Base-by-base conservation (phyloP, 2,888 invertebrate species). In the Ormyrus rosae region DNA sequence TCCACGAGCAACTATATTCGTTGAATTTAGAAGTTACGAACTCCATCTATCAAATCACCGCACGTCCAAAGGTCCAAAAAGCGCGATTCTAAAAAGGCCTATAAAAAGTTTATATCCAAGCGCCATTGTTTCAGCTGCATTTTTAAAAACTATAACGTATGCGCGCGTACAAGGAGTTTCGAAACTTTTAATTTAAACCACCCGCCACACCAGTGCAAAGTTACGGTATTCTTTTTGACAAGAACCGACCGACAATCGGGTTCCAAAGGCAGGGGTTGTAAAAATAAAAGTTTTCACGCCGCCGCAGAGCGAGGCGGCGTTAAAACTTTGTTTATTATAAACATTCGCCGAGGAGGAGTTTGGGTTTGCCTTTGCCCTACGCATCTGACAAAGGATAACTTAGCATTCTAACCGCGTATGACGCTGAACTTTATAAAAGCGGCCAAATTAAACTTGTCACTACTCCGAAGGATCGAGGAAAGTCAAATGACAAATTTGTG, bases 281-380 rank as follows among this genome's bases (percentile, higher is more conserved):
- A 73, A 71, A 64, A 13, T 64, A 73, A 73, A 64, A 73, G 65
- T 65, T 74, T 50, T 19, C 58, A 67, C 45, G 50, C 11, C 6
- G 51, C 9, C 19, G 19, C 34, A 56, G 34, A 34, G 64, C 48
- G 46, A 19, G 11, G 11, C 9, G 50, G 19, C 55, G 74, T 50
- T 65, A 65, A 65, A 74, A 74, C 74, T 74, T 64, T 64, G 55
- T 74, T 74, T 65, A 74, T 74, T 74, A 65, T 50, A 74, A 74
- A 74, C 74, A 74, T 65, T 74, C 58, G 45, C 46, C 2, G 11
- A 8, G 11, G 8, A 53, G 9, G 53, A 53, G 51, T 72, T 53
- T 0, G 13, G 46, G 5, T 70, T 46, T 63, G 19, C 53, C 45
- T 72, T 60, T 46, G 6, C 34, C 8, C 61, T 34, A 70, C 5